Evolutionary conservation across 2,113 vertebrate genomes (phyloP), one percentile per base, ranked within the genome.

Genomic region (Antigone vipio): DNA sequence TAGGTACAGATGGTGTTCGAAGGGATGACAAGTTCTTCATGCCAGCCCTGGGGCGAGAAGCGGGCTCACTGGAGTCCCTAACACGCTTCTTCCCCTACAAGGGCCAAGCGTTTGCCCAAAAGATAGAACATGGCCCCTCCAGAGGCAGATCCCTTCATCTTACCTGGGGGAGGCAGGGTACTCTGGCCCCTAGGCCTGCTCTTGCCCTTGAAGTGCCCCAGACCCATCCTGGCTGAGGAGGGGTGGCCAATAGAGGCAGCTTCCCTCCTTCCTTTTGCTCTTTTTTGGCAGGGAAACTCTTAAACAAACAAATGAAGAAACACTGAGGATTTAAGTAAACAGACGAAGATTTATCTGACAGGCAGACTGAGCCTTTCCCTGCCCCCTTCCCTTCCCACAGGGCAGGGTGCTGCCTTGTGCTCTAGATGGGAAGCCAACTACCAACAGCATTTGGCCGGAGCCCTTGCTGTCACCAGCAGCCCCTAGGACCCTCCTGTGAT

Each of bases 271-370:
- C 84, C 88, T 79, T 94, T 93, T 92, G 76, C 92, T 95, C 95
- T 96, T 97, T 97, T 97, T 97, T 94, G 97, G 96, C 97, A 97
- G 93, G 93, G 92, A 94, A 88, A 76, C 78, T 71, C 96, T 97
- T 96, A 97, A 97, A 97, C 97, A 97, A 97, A 98, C 95, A 97
- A 95, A 83, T 71, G 88, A 92, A 97, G 95, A 98, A 98, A 96
- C 96, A 92, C 94, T 84, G 86, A 94, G 89, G 89, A 91, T 94
- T 97, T 93, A 95, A 97, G 97, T 96, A 93, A 98, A 97, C 94
- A 97, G 93, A 77, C 4, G 3, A 79, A 93, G 93, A 95, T 93
- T 88, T 89, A 94, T 92, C 89, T 83, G 95, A 86, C 96, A 93
- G 90, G 96, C 90, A 77, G 56, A 24, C 63, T 11, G 92, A 93